Percentiles rank a stretch among this genome's conserved stretches.
These are phyloP conservation scores for Apodemia mormo DNA, from an alignment of 2,888 invertebrate genomes.

Conservation along the genomic window DNA sequence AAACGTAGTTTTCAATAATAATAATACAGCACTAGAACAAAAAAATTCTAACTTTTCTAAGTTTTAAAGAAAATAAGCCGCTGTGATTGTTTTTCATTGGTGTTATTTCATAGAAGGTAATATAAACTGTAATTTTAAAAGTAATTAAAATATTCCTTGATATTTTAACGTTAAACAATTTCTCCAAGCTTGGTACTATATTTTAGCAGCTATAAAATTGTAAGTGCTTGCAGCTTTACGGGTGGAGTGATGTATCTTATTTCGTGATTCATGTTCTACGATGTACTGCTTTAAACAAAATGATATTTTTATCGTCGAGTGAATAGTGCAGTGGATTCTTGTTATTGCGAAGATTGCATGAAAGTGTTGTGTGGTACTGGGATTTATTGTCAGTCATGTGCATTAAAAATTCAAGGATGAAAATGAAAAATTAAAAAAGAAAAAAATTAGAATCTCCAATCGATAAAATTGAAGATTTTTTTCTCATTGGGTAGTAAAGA, in stretches of 20 bases:
- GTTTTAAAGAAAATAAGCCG: too few species aligned
- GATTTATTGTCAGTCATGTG: not conserved
- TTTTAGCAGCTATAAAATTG: constrained; percentile 34
- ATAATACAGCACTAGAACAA: too few species aligned
- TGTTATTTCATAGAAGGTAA: too few species aligned
- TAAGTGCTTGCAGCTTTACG: constrained; percentile 18
- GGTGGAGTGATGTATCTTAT: constrained; percentile 15
- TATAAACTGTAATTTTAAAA: too few species aligned
- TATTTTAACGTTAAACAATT: constrained; percentile 32
- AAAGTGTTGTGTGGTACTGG: not conserved
- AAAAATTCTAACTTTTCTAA: too few species aligned
- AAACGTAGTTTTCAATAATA: too few species aligned
- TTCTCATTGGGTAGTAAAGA: too few species aligned
- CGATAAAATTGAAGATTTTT: too few species aligned
- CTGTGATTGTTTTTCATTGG: too few species aligned
- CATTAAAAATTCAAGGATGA: too few species aligned
- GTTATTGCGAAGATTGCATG: not conserved
- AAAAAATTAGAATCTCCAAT: too few species aligned
- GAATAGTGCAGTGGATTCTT: constrained; percentile 4
- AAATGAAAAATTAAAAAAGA: too few species aligned
- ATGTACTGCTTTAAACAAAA: constrained; percentile 17
- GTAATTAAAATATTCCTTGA: not conserved
- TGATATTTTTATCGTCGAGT: constrained; percentile 15
- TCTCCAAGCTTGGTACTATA: constrained; percentile 30
- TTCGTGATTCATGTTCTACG: constrained; percentile 13